Base-by-base conservation (phyloP, 2,113 vertebrate species). In the Mormyrus iriodes region DNA sequence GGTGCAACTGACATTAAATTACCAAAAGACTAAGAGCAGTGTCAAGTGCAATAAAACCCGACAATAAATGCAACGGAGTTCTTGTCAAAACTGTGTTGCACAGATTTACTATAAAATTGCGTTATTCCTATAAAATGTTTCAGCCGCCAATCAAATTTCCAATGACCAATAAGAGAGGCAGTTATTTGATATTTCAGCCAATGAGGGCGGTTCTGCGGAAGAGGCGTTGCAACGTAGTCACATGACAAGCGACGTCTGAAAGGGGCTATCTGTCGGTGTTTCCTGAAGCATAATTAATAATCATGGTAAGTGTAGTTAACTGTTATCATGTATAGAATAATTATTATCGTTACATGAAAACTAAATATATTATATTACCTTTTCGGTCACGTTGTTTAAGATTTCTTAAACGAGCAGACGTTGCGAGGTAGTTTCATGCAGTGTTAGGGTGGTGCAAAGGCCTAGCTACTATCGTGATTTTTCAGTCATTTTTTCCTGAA, bases 291-390 rank as follows among this genome's bases (percentile, higher is more conserved):
- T 90, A 87, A 85, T 92, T 90, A 49, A 89, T 19, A 91, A 95
- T 88, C 91, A 96, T 96, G 95, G 95, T 96, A 91, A 95, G 95
- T 79, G 9, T 24, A 24, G 85, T 0, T 35, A 10, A 48, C 51
- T 58, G 86, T 83, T 55, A 31, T 35, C 51, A 51, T 21, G 21
- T 9, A 53, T 82, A 17, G 19, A 87, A 51, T 87, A 52, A 42
- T 44, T 19, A 2, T 2, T 9, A 53, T 21, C 44, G 12, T 31
- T 5, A 86, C 4, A 31, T 31, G 2, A 51, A 31, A 49, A 51
- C 1, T 51, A 17, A 17, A 39, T 17, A 17, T 73, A 39, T 39
- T 39, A 3, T 21, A 35, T 85, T 19, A 24, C 27, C 58, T 5
- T 31, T 7, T 49, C 42, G 84, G 53, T 1, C 15, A 17, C 12